phyloP scores from a whole-genome alignment of 2,797 vertebrate genomes.

The Philypnodon macrostomus region DNA sequence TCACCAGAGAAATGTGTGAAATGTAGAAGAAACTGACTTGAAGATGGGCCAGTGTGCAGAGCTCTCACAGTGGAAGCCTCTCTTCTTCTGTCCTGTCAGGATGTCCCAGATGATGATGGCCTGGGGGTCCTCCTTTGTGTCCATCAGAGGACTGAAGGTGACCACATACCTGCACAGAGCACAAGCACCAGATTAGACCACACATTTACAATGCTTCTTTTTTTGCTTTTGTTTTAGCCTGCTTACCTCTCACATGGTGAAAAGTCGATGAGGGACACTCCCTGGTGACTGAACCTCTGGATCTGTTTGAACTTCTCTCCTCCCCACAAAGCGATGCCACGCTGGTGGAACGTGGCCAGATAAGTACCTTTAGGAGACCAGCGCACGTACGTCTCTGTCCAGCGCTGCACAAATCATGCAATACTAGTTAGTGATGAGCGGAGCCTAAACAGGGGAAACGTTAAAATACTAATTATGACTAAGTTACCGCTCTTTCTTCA shows the following conservation, averaged over 20 bases:
- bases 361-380: conserved; percentile 98
- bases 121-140: conserved; percentile 96
- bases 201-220: too few species aligned
- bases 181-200: conserved; percentile 1
- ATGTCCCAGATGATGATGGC: conserved; percentile 99
- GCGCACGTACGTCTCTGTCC: conserved; percentile 97
- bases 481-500: conserved; percentile 96
- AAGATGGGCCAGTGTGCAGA: conserved; percentile 99
- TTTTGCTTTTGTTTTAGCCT: neutral
- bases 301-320: conserved; percentile 99
- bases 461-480: conserved; percentile 52
- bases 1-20: too few species aligned
- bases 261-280: conserved; percentile 98
- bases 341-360: conserved; percentile 93
- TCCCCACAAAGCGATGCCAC: conserved; percentile 95
- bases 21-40: conserved; percentile 87
- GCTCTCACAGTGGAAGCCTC: conserved; percentile 98
- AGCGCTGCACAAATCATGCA: conserved; percentile 75
- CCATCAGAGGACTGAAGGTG: conserved; percentile 95
- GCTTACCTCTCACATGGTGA: conserved; percentile 94
- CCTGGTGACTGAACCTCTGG: conserved; percentile 94
- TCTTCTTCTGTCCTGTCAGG: conserved; percentile 95
- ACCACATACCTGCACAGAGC: conserved; percentile 85
- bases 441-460: neutral
- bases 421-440: neutral